These are phyloP conservation scores for Gibbula magus DNA, from an alignment of 2,888 invertebrate species.

Conservation along the genomic window DNA sequence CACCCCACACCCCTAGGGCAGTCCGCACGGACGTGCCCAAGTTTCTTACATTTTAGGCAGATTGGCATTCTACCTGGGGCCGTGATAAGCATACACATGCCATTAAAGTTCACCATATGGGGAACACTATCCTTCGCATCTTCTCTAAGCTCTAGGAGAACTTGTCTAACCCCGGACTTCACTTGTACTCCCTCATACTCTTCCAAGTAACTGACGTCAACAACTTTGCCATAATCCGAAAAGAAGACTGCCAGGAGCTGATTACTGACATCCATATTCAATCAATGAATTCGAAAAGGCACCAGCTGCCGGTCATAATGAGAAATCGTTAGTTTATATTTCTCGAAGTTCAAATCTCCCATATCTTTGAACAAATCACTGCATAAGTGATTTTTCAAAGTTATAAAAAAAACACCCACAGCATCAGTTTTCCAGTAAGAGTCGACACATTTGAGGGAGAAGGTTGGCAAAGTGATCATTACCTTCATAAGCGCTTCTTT, in stretches of 20 bases:
- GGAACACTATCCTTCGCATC: not conserved
- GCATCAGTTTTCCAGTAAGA: not conserved
- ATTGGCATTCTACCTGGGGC: not conserved
- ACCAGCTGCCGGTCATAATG: not conserved
- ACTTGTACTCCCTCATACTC: not conserved
- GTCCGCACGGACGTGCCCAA: not conserved
- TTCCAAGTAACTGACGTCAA: not conserved
- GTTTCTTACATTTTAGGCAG: not conserved
- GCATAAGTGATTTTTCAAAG: not conserved
- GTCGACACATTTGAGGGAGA: too few species aligned
- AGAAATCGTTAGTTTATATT: not conserved
- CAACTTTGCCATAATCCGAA: not conserved
- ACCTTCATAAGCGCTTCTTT: too few species aligned
- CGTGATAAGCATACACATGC: not conserved
- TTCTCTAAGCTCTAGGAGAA: not conserved
- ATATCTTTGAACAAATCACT: not conserved
- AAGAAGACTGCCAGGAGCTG: not conserved
- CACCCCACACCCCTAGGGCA: not conserved
- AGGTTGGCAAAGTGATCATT: too few species aligned
- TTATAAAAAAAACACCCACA: not conserved
- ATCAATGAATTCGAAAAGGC: not conserved
- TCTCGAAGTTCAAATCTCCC: not conserved
- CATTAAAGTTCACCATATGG: not conserved
- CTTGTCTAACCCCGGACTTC: not conserved
- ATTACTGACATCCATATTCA: not conserved